Evolutionary conservation across 2,888 invertebrate genomes (phyloP).

Genomic region (Orthonychiurus folsomi): DNA sequence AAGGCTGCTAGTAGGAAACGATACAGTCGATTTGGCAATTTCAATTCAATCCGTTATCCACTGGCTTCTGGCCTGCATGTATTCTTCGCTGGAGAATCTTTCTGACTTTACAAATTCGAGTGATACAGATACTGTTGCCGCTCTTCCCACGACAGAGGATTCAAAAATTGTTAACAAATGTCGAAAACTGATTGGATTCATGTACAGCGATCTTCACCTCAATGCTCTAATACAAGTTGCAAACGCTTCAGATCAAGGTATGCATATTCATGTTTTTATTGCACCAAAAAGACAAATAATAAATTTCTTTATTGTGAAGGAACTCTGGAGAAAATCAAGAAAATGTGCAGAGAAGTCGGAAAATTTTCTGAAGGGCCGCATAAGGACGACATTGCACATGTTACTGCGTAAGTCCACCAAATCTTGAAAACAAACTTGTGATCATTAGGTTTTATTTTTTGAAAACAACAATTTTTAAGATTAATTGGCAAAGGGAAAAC

Average conservation of each 20-base stretch:
- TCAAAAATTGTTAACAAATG: constrained; percentile 36
- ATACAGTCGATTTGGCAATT: constrained; percentile 65
- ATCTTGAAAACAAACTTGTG: background rate
- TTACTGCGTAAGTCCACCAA: constrained; percentile 25
- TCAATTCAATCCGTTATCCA: constrained; percentile 70
- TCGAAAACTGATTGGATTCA: constrained; percentile 30
- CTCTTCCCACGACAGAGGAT: constrained; percentile 32
- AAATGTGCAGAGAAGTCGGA: constrained; percentile 67
- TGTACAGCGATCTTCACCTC: constrained; percentile 25
- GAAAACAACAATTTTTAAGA: no score
- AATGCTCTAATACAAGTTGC: constrained; percentile 31
- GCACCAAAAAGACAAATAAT: background rate
- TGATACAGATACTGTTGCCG: background rate
- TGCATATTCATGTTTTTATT: no score
- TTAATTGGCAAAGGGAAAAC: constrained; percentile 19
- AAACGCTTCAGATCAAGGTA: constrained; percentile 30
- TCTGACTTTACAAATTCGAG: constrained; percentile 30
- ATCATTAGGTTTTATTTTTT: constrained; percentile 2
- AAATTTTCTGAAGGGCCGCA: constrained; percentile 35
- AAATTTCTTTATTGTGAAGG: background rate
- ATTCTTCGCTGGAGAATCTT: constrained; percentile 35
- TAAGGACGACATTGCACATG: constrained; percentile 25
- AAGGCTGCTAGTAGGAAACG: constrained; percentile 50
- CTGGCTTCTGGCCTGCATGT: constrained; percentile 66
- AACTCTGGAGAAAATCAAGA: constrained; percentile 56